Evolutionary conservation across 1,140 invertebrate genomes (phyloP), one percentile per base, ranked within the genome.

Genomic region (Hirudo medicinalis): DNA sequence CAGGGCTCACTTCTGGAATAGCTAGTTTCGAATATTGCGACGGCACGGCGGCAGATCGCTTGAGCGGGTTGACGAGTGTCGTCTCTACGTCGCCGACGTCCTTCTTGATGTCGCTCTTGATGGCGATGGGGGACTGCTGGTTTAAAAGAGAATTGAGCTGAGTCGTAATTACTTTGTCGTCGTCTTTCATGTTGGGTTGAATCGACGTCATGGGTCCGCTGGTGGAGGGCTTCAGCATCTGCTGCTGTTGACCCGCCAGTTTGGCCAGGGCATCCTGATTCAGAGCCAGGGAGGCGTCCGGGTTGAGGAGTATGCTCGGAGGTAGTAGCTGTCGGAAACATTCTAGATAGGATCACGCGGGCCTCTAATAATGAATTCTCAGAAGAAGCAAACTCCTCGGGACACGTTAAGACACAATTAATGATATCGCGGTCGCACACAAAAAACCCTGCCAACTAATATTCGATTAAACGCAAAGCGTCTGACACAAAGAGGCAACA

Each of bases 171-270:
- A 29, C 32, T 22, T 49, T 68, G 6, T 67, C 17, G 8, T 22
- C 27, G 17, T 54, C 54, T 22, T 55, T 32, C 27, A 54, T 40
- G 15, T 29, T 25, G 22, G 36, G 22, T 6, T 27, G 73, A 73
- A 57, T 71, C 71, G 57, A 73, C 72, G 75, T 75, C 73, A 36
- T 67, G 20, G 75, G 75, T 68, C 36, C 69, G 43, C 25, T 72
- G 74, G 22, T 72, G 69, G 43, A 49, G 11, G 68, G 69, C 25
- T 75, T 83, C 83, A 71, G 54, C 49, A 71, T 72, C 70, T 66
- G 74, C 22, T 73, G 74, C 82, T 76, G 75, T 73, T 76, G 84
- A 78, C 74, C 83, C 78, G 80, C 84, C 78, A 72, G 74, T 54
- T 78, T 74, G 25, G 36, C 54, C 49, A 60, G 13, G 5, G 73